These are phyloP conservation scores for Acridotheres tristis DNA, from an alignment of 2,797 vertebrate genomes.

Conservation along the genomic window DNA sequence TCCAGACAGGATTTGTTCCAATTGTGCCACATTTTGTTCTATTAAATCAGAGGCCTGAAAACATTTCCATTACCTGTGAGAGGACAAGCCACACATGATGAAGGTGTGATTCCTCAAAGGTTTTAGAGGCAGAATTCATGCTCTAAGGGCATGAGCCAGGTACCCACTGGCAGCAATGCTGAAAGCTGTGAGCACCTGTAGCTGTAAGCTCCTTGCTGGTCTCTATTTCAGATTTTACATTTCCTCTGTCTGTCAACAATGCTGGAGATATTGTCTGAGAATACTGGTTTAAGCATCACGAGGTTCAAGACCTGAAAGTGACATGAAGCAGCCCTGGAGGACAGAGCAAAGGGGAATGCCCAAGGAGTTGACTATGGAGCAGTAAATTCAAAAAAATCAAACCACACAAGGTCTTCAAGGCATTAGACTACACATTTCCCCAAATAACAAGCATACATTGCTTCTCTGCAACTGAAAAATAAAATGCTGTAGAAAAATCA, in stretches of 20 bases:
- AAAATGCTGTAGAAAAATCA: neutral
- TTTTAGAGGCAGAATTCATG: neutral
- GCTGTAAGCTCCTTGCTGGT: neutral
- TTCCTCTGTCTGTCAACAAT: neutral
- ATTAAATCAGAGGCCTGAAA: neutral
- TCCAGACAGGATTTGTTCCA: neutral
- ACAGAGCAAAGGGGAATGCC: neutral
- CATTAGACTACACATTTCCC: neutral
- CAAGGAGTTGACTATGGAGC: neutral
- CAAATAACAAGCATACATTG: rapidly evolving
- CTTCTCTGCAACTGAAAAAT: neutral
- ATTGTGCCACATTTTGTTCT: neutral
- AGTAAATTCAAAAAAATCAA: neutral
- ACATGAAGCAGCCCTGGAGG: neutral
- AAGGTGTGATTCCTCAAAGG: neutral
- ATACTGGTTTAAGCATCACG: neutral
- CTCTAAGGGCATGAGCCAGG: neutral
- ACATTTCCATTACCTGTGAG: neutral
- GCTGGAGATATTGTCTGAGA: neutral
- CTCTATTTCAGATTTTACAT: neutral
- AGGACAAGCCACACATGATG: neutral
- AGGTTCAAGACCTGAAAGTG: neutral
- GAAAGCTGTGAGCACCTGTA: neutral
- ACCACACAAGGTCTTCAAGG: neutral
- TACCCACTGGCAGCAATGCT: neutral